phyloP scores from a whole-genome alignment of 2,113 vertebrate species.

The Hipposideros armiger region DNA sequence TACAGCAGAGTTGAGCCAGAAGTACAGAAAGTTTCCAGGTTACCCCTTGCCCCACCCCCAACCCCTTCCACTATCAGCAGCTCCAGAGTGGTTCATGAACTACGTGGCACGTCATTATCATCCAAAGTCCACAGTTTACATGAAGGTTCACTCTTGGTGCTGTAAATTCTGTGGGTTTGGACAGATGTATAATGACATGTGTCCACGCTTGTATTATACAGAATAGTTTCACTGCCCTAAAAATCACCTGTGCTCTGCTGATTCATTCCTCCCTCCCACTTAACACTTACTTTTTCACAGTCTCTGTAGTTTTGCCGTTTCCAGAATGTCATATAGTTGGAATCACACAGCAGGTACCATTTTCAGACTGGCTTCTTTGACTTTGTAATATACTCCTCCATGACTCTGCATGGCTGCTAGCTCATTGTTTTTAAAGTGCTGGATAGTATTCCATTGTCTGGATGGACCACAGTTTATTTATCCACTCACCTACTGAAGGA shows the following conservation, averaged over 20 bases:
- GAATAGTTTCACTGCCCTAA: background rate
- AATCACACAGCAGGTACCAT: background rate
- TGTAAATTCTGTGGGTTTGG: background rate
- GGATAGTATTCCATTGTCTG: too few species aligned
- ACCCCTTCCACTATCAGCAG: rapidly evolving
- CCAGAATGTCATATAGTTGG: background rate
- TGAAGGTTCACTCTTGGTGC: background rate
- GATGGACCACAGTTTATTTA: too few species aligned
- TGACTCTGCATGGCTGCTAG: background rate
- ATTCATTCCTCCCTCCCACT: background rate
- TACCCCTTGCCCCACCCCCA: rapidly evolving
- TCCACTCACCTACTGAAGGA: background rate
- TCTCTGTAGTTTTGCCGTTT: background rate
- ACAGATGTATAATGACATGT: background rate
- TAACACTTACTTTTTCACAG: background rate
- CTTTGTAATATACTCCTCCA: background rate
- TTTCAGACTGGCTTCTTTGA: background rate
- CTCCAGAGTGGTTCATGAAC: background rate
- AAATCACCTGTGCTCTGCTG: background rate
- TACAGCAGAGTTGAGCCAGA: background rate
- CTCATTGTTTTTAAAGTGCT: background rate
- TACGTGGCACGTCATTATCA: background rate
- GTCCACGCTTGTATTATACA: background rate
- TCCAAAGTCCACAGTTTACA: background rate
- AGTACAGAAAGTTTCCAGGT: background rate